Base-by-base conservation (phyloP, 2,113 vertebrate genomes). In the Riparia riparia region DNA sequence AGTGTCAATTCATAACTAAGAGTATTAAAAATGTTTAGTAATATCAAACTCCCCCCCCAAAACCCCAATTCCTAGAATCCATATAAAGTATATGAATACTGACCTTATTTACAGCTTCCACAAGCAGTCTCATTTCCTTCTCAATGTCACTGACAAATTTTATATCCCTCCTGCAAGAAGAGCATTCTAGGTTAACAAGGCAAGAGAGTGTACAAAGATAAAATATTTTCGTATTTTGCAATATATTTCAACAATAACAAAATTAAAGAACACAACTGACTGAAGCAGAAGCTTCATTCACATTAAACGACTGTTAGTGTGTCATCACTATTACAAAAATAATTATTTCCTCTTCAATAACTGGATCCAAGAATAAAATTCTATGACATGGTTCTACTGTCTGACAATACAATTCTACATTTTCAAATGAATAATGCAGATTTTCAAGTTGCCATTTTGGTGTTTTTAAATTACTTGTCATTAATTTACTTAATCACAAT, bases 71-170 rank as follows among this genome's bases (percentile, higher is more conserved):
- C n/a, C 73, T 73, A 24, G 17, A 42, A 3, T 10, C 78, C 44
- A 93, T 65, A 81, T 4, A 87, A 41, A 70, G 12, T 89, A 45
- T 70, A 68, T 68, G 32, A 74, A 95, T 57, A 97, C 98, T 96
- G 97, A 99, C 99, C 99, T 99, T 99, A 96, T 98, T 99, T 49
- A 98, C 98, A 32, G 99, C 98, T 93, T 99, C 99, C 86, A 99
- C 98, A 20, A 99, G 98, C 78, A 98, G 98, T 98, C 98, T 99
- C 95, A 99, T 99, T 97, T 99, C 99, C 90, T 99, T 99, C 96
- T 99, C 99, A 34, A 99, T 93, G 22, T 99, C 99, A 78, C 98
- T 98, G 93, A 99, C 98, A 97, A 99, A 99, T 89, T 99, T 99
- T 78, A 99, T 96, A 94, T 99, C 99, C 96, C 99, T 99, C 97